Base-by-base conservation (phyloP, 92 coral and sea anemone species). In the Chrysogorgia sp. region DNA sequence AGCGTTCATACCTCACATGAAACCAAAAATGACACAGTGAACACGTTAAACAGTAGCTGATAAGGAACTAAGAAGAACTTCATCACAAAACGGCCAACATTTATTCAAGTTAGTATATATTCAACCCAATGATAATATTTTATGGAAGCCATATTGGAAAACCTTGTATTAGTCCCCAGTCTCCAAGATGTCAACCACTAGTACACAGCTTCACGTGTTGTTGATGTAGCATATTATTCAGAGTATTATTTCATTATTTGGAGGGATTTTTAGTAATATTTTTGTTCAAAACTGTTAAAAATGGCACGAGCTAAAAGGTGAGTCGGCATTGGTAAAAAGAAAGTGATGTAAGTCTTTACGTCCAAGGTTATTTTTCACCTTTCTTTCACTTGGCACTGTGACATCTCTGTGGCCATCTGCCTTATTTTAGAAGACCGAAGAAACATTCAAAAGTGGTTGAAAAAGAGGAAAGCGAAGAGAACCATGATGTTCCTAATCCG, bases 291-390 rank as follows among this genome's bases (percentile, higher is more conserved):
- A 13, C 21, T 20, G 17, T 31, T 35, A 69, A 45, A 0, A 9
- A 90, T 90, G 94, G 87, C 85, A 57, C 90, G 94, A 43, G 47
- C 87, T 17, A 90, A 84, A 78, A 90, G 94, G 94, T 86, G 58
- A 58, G 77, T 63, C 7, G 21, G 15, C 45, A 33, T 40, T 22
- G 47, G 19, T 14, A 24, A 40, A 21, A 31, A 1, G 23, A 53
- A 4, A 19, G 0, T 64, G 19, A 28, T 61, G 17, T 59, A 19
- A 59, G 26, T 10, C 6, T 59, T 59, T 25, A n/a, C n/a, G n/a
- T n/a, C n/a, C n/a, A 15, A 15, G 58, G 3, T 52, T 52, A 52
- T 52, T 52, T 52, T n/a, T n/a, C n/a, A n/a, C n/a, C n/a, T n/a
- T n/a, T n/a, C n/a, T n/a, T n/a, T n/a, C n/a, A n/a, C n/a, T 52